Percentiles rank a stretch among this genome's conserved stretches.
phyloP scores from a whole-genome alignment of 1,140 invertebrate genomes.

The Cryptotermes secundus region DNA sequence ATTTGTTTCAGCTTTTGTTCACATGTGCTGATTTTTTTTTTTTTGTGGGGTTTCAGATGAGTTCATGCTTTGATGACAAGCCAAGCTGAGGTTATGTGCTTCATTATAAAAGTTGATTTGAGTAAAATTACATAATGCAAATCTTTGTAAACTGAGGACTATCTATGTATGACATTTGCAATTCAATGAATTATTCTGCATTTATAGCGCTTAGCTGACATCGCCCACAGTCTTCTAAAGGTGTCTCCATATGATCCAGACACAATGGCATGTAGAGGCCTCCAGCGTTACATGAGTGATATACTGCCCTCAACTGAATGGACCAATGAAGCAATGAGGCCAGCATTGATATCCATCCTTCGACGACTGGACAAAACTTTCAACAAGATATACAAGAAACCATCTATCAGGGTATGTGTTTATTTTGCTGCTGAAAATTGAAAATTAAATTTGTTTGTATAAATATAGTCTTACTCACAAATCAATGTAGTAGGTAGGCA shows the following conservation, averaged over 20 bases:
- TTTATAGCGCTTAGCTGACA: slow-evolving; percentile 86
- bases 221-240: slow-evolving; percentile 94
- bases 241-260: slow-evolving; percentile 95
- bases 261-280: slow-evolving; percentile 90
- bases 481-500: too few relatives aligned
- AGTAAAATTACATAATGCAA: too few relatives aligned
- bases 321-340: slow-evolving; percentile 91
- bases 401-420: slow-evolving; percentile 69
- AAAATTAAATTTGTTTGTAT: slow-evolving; percentile 21
- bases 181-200: not conserved
- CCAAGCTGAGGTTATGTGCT: too few relatives aligned
- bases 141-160: too few relatives aligned
- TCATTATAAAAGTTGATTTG: too few relatives aligned
- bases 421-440: slow-evolving; percentile 34
- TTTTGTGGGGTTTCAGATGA: too few relatives aligned
- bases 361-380: slow-evolving; percentile 95
- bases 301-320: slow-evolving; percentile 94
- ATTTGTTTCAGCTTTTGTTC: too few relatives aligned
- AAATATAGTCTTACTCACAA: not conserved
- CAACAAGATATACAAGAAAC: slow-evolving; percentile 95
- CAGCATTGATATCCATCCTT: slow-evolving; percentile 88
- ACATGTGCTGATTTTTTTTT: too few relatives aligned
- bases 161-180: too few relatives aligned
- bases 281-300: slow-evolving; percentile 92
- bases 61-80: too few relatives aligned